A percentile compares a stretch with the other conserved stretches of the same genome.
Evolutionary conservation across 2,888 invertebrate genomes (phyloP).

Genomic region (Troides oblongomaculatus): DNA sequence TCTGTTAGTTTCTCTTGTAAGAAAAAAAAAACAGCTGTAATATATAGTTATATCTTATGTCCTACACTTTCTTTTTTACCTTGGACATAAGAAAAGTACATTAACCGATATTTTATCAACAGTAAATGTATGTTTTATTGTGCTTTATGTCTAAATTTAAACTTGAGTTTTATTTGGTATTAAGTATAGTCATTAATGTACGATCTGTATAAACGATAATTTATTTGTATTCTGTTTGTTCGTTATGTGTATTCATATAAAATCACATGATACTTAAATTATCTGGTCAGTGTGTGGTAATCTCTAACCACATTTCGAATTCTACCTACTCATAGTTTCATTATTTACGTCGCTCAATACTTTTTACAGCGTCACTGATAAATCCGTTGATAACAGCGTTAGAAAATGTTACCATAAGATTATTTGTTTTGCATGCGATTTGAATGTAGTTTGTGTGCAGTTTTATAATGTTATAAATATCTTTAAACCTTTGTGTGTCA

Average conservation of each 20-base stretch:
- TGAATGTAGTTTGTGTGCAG: neutral
- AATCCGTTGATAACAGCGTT: conserved; percentile 31
- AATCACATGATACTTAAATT: conserved; percentile 5
- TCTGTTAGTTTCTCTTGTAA: neutral
- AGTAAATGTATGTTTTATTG: no score
- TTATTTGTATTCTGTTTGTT: neutral
- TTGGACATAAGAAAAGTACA: no score
- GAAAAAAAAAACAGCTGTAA: no score
- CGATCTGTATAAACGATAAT: neutral
- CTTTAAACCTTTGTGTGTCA: conserved; percentile 10
- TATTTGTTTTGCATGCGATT: conserved; percentile 11
- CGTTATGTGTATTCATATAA: neutral
- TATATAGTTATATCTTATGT: no score
- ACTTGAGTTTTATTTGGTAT: neutral
- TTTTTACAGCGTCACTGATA: conserved; percentile 34
- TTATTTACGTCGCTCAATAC: conserved; percentile 28
- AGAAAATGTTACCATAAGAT: conserved; percentile 28
- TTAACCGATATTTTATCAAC: no score
- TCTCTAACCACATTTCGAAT: conserved; percentile 1
- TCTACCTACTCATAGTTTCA: conserved; percentile 8
- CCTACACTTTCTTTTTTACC: no score
- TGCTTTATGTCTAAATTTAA: neutral
- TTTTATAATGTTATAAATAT: neutral
- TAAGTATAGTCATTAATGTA: neutral
- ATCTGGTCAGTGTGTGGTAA: conserved; percentile 4